Evolutionary conservation across 2,113 vertebrate species (phyloP).

Genomic region (Saguinus midas): DNA sequence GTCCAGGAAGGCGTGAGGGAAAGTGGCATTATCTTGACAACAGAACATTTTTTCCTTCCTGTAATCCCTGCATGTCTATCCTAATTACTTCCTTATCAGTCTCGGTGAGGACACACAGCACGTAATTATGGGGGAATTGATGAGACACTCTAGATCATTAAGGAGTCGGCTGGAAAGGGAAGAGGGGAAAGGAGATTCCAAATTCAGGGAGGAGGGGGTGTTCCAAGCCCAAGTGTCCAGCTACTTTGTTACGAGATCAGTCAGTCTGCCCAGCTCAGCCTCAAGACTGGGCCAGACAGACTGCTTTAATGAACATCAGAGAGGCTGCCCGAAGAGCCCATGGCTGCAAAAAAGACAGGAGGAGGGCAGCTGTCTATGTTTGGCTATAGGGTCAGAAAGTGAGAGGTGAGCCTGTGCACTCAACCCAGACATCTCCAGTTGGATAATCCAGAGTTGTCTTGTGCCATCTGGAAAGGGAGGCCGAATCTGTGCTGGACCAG

Average conservation of each 20-base stretch:
- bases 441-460: background rate
- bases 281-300: no score
- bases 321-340: rapidly evolving
- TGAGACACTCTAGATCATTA: constrained; percentile 75
- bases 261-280: background rate
- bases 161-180: background rate
- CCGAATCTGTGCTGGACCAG: background rate
- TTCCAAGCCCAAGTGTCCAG: rapidly evolving
- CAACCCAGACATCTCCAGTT: background rate
- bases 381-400: background rate
- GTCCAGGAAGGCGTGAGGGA: background rate
- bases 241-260: background rate
- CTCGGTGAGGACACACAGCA: constrained; percentile 75
- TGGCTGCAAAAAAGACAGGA: background rate
- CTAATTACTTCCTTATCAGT: constrained; percentile 85
- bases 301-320: background rate
- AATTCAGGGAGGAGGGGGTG: background rate
- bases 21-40: constrained; percentile 77
- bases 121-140: constrained; percentile 82
- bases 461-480: background rate
- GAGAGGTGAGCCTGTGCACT: background rate
- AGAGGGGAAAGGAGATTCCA: background rate
- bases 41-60: constrained; percentile 68
- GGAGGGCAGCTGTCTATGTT: background rate
- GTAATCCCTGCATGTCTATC: constrained; percentile 81